Percentiles rank a stretch among this genome's conserved stretches.
Conservation (phyloP, 2,888 invertebrate species). For the Epirrhoe tristata region DNA sequence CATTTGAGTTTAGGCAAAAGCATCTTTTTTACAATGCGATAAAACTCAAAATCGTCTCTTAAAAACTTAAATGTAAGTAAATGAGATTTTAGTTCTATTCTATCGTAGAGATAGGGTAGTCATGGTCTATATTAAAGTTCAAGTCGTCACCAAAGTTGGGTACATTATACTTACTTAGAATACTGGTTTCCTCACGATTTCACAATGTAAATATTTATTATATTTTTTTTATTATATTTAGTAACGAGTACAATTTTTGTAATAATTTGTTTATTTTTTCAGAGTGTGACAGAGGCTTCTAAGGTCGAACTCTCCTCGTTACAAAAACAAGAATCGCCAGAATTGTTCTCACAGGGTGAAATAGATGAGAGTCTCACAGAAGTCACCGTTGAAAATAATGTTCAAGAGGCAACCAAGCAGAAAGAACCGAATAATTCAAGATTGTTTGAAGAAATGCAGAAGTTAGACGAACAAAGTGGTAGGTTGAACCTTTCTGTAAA, state of each 20-base stretch:
- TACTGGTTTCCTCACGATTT: no score
- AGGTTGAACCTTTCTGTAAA: slow-evolving; percentile 54
- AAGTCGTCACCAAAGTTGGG: no score
- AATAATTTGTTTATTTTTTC: slow-evolving; percentile 41
- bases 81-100: no score
- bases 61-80: no score
- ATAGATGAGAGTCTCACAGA: slow-evolving; percentile 47
- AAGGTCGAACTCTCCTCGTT: slow-evolving; percentile 16
- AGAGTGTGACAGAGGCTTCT: slow-evolving; percentile 49
- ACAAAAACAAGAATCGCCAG: slow-evolving; percentile 48
- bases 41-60: no score
- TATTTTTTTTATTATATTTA: no score
- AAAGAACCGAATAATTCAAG: slow-evolving; percentile 41
- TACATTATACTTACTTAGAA: no score
- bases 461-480: slow-evolving; percentile 60
- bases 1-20: no score
- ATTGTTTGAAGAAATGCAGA: slow-evolving; percentile 65
- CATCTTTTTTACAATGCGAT: no score
- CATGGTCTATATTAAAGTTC: no score
- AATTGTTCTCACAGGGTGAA: slow-evolving; percentile 67
- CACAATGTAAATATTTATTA: no score
- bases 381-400: slow-evolving; percentile 33
- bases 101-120: no score
- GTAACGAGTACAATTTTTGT: background rate
- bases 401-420: slow-evolving; percentile 7